Evolutionary conservation across 2,888 invertebrate species (phyloP).

Genomic region (Dermolepida albohirtum): DNA sequence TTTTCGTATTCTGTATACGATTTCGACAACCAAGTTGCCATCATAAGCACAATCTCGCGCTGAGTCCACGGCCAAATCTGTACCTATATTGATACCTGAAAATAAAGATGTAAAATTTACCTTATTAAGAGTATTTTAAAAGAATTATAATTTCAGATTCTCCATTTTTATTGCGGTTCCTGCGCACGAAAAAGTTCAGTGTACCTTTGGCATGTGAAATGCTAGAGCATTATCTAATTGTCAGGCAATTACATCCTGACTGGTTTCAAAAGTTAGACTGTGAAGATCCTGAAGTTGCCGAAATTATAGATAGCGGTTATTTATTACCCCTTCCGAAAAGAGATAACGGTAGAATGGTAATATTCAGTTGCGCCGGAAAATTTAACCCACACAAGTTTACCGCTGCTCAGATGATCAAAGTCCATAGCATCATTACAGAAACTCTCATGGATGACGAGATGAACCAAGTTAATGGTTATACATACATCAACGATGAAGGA

Average conservation of each 20-base stretch:
- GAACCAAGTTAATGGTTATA: slow-evolving; percentile 86
- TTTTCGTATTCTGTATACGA: no score
- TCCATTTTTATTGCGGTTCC: slow-evolving; percentile 84
- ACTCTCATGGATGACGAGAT: slow-evolving; percentile 86
- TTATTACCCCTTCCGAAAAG: slow-evolving; percentile 79
- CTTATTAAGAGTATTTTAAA: slow-evolving; percentile 3
- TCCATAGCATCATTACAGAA: slow-evolving; percentile 89
- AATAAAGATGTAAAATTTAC: no score
- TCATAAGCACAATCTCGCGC: no score
- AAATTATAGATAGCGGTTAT: slow-evolving; percentile 85
- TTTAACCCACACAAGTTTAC: slow-evolving; percentile 68
- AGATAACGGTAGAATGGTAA: slow-evolving; percentile 82
- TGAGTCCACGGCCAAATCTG: no score
- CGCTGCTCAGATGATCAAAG: slow-evolving; percentile 85
- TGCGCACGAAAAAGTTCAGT: slow-evolving; percentile 89
- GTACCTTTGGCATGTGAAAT: slow-evolving; percentile 88
- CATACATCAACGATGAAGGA: slow-evolving; percentile 84
- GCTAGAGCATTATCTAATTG: slow-evolving; percentile 87
- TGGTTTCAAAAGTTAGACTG: slow-evolving; percentile 89
- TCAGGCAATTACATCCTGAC: slow-evolving; percentile 84
- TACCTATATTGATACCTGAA: no score
- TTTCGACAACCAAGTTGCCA: no score
- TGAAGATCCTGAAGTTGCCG: slow-evolving; percentile 81
- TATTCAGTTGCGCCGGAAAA: slow-evolving; percentile 82
- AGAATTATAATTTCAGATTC: slow-evolving; percentile 72